Evolutionary conservation across 1,140 invertebrate genomes (phyloP), one percentile per base, ranked within the genome.

Genomic region (Drosophila paulistorum): DNA sequence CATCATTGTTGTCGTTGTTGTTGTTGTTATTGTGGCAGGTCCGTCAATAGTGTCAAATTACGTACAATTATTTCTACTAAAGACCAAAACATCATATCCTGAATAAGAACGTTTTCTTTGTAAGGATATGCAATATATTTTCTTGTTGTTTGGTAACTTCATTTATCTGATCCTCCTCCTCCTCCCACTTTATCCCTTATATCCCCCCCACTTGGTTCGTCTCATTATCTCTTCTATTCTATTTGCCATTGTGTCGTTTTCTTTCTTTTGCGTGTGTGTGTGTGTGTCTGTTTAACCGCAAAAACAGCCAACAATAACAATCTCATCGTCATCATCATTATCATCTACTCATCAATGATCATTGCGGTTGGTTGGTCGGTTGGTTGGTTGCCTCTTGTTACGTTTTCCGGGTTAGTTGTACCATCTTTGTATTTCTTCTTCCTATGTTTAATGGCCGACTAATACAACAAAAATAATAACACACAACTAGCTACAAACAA

Each of bases 31-130:
- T 86, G 82, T 58, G 83, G 83, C 82, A 86, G 82, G 82, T 23
- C 2, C 20, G 20, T 86, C 83, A 86, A 79, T 71, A 74, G 82
- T 86, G 83, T 87, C 73, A 73, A 82, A 85, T 82, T 82, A 82
- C 82, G 84, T 86, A 76, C 73, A 64, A 86, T 86, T 85, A 85
- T 86, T 86, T 84, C 64, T 70, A 48, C 61, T 69, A 69, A 64
- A 58, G 55, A 51, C 14, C 58, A 72, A 60, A 20, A 23, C 0
- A 39, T 13, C 11, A 51, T 20, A 7, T 7, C 30, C 30, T 30
- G 6, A 30, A 30, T 30, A 30, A 30, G 17, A 17, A 20, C n/a
- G 23, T 30, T 30, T 30, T 30, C 30, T 30, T 30, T 30, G 20
- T 1, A 26, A 26, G 23, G 23, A 26, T 26, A 26, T 26, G 23